Evolutionary conservation across 1,140 invertebrate species (phyloP).

Genomic region (Colletes latitarsis): DNA sequence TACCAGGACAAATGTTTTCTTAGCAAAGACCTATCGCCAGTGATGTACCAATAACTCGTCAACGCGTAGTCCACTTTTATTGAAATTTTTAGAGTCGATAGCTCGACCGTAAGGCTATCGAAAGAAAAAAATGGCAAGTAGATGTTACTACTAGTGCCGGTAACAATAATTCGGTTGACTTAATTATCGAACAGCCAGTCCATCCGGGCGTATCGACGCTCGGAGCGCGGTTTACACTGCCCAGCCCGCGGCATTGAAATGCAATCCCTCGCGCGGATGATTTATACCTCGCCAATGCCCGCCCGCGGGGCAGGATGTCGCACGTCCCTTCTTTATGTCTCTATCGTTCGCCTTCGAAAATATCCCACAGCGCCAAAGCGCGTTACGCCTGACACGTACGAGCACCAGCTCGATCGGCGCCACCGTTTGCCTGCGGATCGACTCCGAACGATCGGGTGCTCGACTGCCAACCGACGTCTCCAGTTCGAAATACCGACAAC

Average conservation of each 20-base stretch:
- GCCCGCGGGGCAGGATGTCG: slow-evolving; percentile 76
- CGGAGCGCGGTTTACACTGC: slow-evolving; percentile 49
- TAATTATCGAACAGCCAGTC: slow-evolving; percentile 7
- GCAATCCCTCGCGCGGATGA: slow-evolving; percentile 78
- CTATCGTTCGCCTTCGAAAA: slow-evolving; percentile 72
- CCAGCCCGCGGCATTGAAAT: slow-evolving; percentile 74
- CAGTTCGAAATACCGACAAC: background rate
- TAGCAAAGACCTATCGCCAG: too few relatives aligned
- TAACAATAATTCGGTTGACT: too few relatives aligned
- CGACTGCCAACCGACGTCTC: background rate
- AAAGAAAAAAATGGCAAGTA: too few relatives aligned
- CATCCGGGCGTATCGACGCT: slow-evolving; percentile 33
- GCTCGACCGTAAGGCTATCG: too few relatives aligned
- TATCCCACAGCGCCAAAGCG: slow-evolving; percentile 60
- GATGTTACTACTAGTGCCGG: too few relatives aligned
- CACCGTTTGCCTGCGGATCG: slow-evolving; percentile 33
- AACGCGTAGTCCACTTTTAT: too few relatives aligned
- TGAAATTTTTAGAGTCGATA: too few relatives aligned
- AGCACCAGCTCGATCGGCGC: slow-evolving; percentile 46
- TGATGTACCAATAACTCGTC: too few relatives aligned
- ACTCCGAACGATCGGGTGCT: slow-evolving; percentile 28
- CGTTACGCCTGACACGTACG: slow-evolving; percentile 47
- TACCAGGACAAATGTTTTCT: too few relatives aligned
- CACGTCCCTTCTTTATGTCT: slow-evolving; percentile 77
- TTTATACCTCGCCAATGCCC: slow-evolving; percentile 76